A percentile compares a stretch with the other conserved stretches of the same genome.
These are phyloP conservation scores for Clusia tigrina DNA, from an alignment of 2,888 invertebrate genomes.

Conservation along the genomic window DNA sequence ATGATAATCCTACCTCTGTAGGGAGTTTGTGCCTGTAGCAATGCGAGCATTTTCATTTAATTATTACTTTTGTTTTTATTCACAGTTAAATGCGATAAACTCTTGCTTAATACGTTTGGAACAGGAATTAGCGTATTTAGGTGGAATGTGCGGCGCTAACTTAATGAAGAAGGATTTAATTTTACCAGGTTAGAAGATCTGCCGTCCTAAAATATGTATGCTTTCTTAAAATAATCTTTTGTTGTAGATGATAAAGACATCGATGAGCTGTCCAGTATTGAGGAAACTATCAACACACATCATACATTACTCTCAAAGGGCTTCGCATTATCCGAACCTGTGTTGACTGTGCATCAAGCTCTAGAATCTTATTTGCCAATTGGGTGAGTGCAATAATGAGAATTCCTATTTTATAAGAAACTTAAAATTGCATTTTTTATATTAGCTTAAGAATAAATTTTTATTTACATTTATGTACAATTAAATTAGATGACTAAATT, in stretches of 20 bases:
- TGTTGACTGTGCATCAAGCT: constrained; percentile 88
- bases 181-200: constrained; percentile 66
- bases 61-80: constrained; percentile 21
- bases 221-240: background rate
- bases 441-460: background rate
- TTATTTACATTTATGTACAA: constrained; percentile 20
- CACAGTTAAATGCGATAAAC: constrained; percentile 59
- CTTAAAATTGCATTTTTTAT: constrained; percentile 3
- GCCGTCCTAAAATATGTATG: background rate
- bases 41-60: background rate
- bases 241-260: constrained; percentile 72
- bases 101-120: constrained; percentile 74
- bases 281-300: constrained; percentile 68
- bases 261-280: constrained; percentile 75
- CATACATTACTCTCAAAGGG: constrained; percentile 85
- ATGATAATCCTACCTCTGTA: constrained; percentile 74
- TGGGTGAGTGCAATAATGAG: constrained; percentile 69
- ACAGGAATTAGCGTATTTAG: constrained; percentile 88
- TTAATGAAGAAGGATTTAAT: constrained; percentile 84
- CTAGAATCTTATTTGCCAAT: constrained; percentile 87
- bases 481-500: constrained; percentile 21
- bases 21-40: constrained; percentile 19
- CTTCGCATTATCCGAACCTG: constrained; percentile 82
- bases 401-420: constrained; percentile 10
- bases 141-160: constrained; percentile 90